These are phyloP conservation scores for Ctenosaura bakeri DNA, from an alignment of 2,797 vertebrate species.

Conservation along the genomic window DNA sequence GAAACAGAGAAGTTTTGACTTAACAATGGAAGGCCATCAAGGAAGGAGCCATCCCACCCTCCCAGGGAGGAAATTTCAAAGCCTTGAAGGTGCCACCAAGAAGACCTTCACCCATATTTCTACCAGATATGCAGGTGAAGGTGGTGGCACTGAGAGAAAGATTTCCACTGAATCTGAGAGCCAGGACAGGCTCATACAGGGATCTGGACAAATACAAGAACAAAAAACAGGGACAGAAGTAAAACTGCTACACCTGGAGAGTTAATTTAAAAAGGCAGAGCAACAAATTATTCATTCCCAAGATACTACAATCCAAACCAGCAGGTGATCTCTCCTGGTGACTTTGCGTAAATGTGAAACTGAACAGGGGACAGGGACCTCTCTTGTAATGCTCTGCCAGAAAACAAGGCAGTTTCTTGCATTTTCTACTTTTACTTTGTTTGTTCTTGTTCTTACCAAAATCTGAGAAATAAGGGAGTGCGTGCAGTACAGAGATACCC, in stretches of 20 bases:
- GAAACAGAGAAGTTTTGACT: no score
- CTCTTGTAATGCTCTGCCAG: not conserved
- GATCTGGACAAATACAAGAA: not conserved
- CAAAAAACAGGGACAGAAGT: not conserved
- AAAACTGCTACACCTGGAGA: not conserved
- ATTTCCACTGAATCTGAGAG: no score
- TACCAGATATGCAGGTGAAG: no score
- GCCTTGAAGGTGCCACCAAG: no score
- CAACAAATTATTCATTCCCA: not conserved
- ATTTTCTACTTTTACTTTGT: not conserved
- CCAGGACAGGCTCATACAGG: no score
- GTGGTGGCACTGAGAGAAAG: no score
- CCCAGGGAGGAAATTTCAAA: no score
- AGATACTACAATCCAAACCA: not conserved
- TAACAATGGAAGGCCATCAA: no score
- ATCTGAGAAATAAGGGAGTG: not conserved
- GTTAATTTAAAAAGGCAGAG: not conserved
- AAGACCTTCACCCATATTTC: no score
- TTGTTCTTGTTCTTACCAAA: not conserved
- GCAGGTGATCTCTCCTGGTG: not conserved
- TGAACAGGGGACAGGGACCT: not conserved
- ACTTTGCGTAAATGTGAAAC: not conserved
- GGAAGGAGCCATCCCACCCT: no score
- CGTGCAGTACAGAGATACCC: not conserved
- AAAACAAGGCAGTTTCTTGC: not conserved